Evolutionary conservation across 2,113 vertebrate genomes (phyloP), one percentile per base, ranked within the genome.

Genomic region (Festucalex cinctus): DNA sequence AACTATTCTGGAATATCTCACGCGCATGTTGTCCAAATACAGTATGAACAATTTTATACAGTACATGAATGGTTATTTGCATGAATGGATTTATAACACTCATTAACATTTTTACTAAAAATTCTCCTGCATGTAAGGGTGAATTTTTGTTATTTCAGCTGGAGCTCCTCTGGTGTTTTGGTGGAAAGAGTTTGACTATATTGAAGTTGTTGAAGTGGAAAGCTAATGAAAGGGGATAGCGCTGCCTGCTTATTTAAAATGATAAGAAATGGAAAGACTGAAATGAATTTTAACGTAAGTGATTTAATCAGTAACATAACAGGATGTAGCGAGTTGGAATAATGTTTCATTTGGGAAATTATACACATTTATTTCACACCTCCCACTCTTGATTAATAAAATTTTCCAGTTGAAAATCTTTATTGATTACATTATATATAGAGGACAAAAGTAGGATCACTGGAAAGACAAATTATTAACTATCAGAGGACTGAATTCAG

Each of bases 211-310:
- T 64, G 17, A 77, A 80, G 83, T 63, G 77, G 79, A 85, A 79
- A 80, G 78, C 83, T 83, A 76, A 85, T 83, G 78, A 75, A 85
- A 88, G 75, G 74, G 71, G 81, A 86, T 81, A 77, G 69, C 26
- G 76, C 80, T 67, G 74, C 66, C 70, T 54, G 64, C 60, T 75
- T 78, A 39, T 61, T 59, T 37, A 9, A 12, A 60, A 41, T 62
- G 37, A 62, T 61, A 61, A 37, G 58, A 61, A 61, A 6, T 39
- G 10, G 36, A 61, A 41, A 61, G 36, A 24, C 20, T 39, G 16
- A 7, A 5, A 1, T 35, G 7, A 19, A 24, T 62, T 24, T 41
- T 14, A 41, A 41, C 10, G 2, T 43, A 12, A 17, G 26, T 22
- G 59, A 41, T 41, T 39, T 12, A 41, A 43, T 62, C 59, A 43